Evolutionary conservation across 2,797 vertebrate genomes (phyloP).

Genomic region (Thaleichthys pacificus): DNA sequence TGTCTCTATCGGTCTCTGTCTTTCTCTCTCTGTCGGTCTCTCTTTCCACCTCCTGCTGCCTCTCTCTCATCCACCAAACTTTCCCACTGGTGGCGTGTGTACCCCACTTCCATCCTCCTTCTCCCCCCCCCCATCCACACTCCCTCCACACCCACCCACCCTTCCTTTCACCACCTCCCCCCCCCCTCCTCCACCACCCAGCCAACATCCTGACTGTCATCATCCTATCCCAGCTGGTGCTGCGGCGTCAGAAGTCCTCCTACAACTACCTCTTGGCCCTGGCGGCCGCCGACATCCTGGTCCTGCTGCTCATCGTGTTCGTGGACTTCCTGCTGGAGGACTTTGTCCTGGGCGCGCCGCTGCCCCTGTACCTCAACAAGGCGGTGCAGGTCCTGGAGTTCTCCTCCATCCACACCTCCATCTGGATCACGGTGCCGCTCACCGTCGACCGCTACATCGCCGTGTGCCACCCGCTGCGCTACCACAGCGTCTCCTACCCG

Average conservation of each 20-base stretch:
- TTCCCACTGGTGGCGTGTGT: no score
- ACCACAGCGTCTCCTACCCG: constrained; percentile 93
- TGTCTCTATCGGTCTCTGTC: background rate
- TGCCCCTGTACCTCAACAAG: constrained; percentile 86
- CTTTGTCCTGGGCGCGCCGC: constrained; percentile 84
- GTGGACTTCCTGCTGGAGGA: constrained; percentile 96
- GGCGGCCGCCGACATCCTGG: constrained; percentile 91
- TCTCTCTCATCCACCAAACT: background rate
- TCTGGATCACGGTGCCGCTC: constrained; percentile 95
- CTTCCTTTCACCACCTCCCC: background rate
- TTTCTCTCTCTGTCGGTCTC: background rate
- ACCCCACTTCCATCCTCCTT: constrained; percentile 14
- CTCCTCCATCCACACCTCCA: constrained; percentile 95
- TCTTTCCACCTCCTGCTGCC: constrained; percentile 11
- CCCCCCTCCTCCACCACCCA: constrained; percentile 53
- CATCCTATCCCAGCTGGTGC: constrained; percentile 93
- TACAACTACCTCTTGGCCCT: constrained; percentile 97
- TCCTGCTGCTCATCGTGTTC: constrained; percentile 94
- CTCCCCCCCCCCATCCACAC: background rate
- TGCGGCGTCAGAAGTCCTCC: constrained; percentile 95
- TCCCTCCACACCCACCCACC: constrained; percentile 3
- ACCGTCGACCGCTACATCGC: constrained; percentile 95
- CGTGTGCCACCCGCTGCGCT: constrained; percentile 91
- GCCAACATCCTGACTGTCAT: constrained; percentile 96
- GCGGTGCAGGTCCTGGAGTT: constrained; percentile 93